Conservation (phyloP, 2,797 vertebrate genomes). For the Limnodromus scolopaceus region DNA sequence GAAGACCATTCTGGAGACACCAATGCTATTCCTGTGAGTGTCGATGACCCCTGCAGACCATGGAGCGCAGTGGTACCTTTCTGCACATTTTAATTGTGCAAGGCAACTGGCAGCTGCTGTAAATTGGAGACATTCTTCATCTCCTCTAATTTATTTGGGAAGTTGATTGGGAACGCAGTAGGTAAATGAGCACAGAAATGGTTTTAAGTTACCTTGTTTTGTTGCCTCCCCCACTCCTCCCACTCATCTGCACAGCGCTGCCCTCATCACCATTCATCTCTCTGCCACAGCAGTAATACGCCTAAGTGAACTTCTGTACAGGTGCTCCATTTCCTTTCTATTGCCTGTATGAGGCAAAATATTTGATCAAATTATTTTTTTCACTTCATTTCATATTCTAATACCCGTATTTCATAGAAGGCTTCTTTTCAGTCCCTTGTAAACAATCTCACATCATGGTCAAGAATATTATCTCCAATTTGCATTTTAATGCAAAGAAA, state of each 20-base stretch:
- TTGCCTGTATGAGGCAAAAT: neutral
- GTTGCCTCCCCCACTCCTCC: neutral
- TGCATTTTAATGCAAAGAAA: neutral
- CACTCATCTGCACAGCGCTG: slow-evolving; percentile 32
- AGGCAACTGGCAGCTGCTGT: neutral
- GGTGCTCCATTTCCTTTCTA: neutral
- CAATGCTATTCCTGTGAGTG: neutral
- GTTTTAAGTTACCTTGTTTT: neutral
- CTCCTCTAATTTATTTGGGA: slow-evolving; percentile 7
- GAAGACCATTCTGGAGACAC: neutral
- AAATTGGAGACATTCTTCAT: neutral
- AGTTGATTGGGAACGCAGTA: neutral
- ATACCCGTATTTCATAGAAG: neutral
- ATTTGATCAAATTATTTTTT: neutral
- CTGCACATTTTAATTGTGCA: neutral
- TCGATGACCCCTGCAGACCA: accelerated
- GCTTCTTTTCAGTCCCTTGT: neutral
- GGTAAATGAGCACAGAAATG: neutral
- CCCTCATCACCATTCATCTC: neutral
- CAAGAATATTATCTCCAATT: neutral
- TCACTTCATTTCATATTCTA: neutral
- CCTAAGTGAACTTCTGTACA: neutral
- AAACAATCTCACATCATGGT: neutral
- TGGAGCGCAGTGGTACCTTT: neutral
- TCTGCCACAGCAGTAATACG: neutral